Conservation (phyloP, 2,797 vertebrate genomes). For the Ctenopoma kingsleyae region DNA sequence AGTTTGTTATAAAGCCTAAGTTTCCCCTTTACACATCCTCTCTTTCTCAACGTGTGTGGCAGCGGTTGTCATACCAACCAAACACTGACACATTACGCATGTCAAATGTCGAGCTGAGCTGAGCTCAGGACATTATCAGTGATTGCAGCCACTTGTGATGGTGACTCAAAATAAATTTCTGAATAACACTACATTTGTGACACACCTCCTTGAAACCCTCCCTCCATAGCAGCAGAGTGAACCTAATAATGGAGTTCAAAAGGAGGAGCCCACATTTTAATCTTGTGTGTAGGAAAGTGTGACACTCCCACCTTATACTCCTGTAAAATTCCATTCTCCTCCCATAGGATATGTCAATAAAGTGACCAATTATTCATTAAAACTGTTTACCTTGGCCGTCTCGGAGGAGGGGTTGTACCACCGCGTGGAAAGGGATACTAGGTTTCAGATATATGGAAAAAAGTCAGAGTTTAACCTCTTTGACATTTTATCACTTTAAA, state of each 20-base stretch:
- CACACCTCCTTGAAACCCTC: conserved; percentile 37
- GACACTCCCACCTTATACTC: conserved; percentile 32
- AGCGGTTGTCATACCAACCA: conserved; percentile 59
- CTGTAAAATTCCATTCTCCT: conserved; percentile 65
- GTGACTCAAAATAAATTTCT: conserved; percentile 24
- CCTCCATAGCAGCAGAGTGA: conserved; percentile 16
- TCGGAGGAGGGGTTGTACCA: conserved; percentile 12
- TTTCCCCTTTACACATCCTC: conserved; percentile 28
- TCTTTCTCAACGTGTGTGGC: conserved; percentile 18
- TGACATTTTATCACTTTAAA: conserved; percentile 18
- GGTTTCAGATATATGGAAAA: background rate
- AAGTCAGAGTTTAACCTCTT: conserved; percentile 11
- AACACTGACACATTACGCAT: conserved; percentile 39
- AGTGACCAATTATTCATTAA: conserved; percentile 21
- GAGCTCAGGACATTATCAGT: conserved; percentile 29
- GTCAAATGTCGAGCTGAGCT: conserved; percentile 3
- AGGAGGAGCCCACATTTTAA: conserved; percentile 37
- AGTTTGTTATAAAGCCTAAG: conserved; percentile 14
- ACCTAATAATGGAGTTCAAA: conserved; percentile 2
- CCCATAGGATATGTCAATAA: conserved; percentile 40
- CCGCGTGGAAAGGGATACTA: background rate
- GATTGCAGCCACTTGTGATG: conserved; percentile 13
- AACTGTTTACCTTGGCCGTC: background rate
- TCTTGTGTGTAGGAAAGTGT: conserved; percentile 16
- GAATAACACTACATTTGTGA: conserved; percentile 26